Conservation (phyloP, 2,888 invertebrate species). For the Tryphoninae sp. region DNA sequence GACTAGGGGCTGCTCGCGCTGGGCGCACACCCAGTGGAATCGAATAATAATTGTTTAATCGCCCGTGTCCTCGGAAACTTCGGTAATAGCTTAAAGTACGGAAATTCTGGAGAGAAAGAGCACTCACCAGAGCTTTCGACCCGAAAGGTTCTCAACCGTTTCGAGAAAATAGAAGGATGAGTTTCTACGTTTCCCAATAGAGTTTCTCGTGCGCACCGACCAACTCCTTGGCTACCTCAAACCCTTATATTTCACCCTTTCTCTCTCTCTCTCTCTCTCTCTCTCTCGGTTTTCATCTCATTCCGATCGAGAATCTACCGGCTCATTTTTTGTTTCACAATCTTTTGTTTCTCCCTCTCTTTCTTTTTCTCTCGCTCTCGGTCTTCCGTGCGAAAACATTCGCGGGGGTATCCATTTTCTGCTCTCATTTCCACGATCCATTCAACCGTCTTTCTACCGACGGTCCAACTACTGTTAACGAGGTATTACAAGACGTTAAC, state of each 20-base stretch:
- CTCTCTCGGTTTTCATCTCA: conserved; percentile 4
- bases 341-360: conserved; percentile 12
- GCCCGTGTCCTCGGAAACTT: conserved; percentile 76
- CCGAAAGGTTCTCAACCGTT: conserved; percentile 52
- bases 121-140: conserved; percentile 55
- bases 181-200: conserved; percentile 21
- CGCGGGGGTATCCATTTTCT: conserved; percentile 30
- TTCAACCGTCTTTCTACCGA: conserved; percentile 5
- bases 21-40: conserved; percentile 64
- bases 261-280: background rate
- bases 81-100: conserved; percentile 75
- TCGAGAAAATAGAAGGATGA: conserved; percentile 28
- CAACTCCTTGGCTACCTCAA: conserved; percentile 27
- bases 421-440: conserved; percentile 22
- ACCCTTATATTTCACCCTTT: conserved; percentile 25
- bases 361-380: background rate
- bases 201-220: conserved; percentile 21
- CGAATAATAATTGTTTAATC: conserved; percentile 80
- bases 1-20: conserved; percentile 2
- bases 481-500: conserved; percentile 52
- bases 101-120: conserved; percentile 68
- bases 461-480: conserved; percentile 40
- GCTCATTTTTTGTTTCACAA: conserved; percentile 22
- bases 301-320: conserved; percentile 1
- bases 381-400: conserved; percentile 24